Base-by-base conservation (phyloP, 1,140 invertebrate genomes). In the Tetragnatha versicolor region DNA sequence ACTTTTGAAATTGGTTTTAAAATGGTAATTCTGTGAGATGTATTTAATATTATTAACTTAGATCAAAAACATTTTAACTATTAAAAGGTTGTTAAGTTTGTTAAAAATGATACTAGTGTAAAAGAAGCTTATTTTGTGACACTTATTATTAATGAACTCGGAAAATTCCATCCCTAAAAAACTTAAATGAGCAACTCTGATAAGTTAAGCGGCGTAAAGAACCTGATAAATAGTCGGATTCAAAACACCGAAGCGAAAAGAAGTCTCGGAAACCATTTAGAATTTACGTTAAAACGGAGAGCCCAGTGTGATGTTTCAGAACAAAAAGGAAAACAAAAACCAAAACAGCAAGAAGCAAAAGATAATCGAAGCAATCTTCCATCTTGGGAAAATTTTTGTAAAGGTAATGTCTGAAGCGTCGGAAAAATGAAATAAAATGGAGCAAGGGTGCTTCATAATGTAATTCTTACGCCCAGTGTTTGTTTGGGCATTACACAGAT, bases 331-430 rank as follows among this genome's bases (percentile, higher is more conserved):
- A 45, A 27, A 37, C 31, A 20, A 73, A 35, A 55, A 47, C 9
- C 14, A 63, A 45, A 66, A 27, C 63, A n/a, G 39, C 4, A 51
- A 29, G 14, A 63, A 9, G 14, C 25, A 33, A 35, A 61, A 60
- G 37, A 73, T 73, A 73, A 73, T 73, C 70, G 70, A 73, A 73
- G 70, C 35, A 73, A 73, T 73, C 70, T 73, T 47, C 25, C 53
- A 12, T 58, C 31, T 72, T 37, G 31, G 29, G 6, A 70, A 58
- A 72, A 72, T 42, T 72, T 72, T 72, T 58, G 33, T 29, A 72
- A 58, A 58, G 51, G 25, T 47, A 69, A 53, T 53, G 45, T 61
- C 51, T 61, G 53, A 39, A 37, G 51, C 69, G 37, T 33, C 22
- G 10, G 29, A 49, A 73, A 61, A 73, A 73, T 35, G 55, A 61